These are phyloP conservation scores for Sinocyclocheilus rhinocerous DNA, from an alignment of 2,113 vertebrate species.

Conservation along the genomic window DNA sequence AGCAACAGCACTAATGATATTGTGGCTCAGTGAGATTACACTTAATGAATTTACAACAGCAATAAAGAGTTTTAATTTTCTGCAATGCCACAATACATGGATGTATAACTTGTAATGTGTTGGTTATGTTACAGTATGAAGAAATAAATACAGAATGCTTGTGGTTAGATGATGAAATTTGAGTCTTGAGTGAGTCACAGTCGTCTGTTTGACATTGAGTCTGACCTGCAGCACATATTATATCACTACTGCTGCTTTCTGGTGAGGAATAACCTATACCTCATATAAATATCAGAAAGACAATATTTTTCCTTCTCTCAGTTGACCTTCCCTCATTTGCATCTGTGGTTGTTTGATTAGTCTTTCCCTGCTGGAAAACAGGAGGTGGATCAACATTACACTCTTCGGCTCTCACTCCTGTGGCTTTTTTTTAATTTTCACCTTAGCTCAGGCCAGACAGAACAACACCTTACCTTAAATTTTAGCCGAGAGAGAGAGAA, in stretches of 20 bases:
- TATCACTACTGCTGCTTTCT: neutral
- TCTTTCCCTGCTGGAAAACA: neutral
- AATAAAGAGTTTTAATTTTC: neutral
- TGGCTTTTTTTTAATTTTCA: constrained; percentile 54
- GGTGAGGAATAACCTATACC: neutral
- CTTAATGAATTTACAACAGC: neutral
- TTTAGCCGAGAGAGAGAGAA: neutral
- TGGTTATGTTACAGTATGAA: neutral
- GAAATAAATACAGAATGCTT: neutral
- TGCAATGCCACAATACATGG: neutral
- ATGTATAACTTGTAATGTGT: neutral
- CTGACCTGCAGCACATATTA: neutral
- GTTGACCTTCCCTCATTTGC: neutral
- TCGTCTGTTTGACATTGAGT: neutral
- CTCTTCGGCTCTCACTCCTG: constrained; percentile 28
- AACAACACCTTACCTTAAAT: constrained; percentile 33
- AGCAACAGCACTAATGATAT: neutral
- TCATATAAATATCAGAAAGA: neutral
- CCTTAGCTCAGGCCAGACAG: constrained; percentile 34
- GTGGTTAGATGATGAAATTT: neutral
- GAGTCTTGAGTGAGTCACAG: neutral
- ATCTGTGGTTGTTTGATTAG: constrained; percentile 41
- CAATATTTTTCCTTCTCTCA: constrained; percentile 3
- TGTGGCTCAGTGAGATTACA: neutral
- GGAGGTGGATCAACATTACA: constrained; percentile 9